phyloP scores from a whole-genome alignment of 2,797 vertebrate species.

The Hemitrygon akajei region DNA sequence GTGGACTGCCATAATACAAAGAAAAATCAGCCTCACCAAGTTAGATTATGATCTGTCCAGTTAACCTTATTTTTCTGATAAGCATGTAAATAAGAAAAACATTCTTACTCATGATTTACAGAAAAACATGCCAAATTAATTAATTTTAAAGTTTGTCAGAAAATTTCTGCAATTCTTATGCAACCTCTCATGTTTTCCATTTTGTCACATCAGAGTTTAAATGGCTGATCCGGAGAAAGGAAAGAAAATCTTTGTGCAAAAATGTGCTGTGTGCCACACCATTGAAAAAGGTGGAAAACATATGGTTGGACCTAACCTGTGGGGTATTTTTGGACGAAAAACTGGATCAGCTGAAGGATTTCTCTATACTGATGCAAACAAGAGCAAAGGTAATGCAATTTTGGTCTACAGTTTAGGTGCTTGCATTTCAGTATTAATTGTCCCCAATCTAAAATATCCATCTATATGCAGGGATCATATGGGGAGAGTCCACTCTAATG shows the following conservation, averaged over 20 bases:
- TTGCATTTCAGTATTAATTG: background rate
- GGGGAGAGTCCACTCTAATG: constrained; percentile 66
- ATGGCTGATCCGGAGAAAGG: constrained; percentile 67
- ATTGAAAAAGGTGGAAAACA: constrained; percentile 69
- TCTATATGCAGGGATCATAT: constrained; percentile 58
- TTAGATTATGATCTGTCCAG: background rate
- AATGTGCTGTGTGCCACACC: constrained; percentile 71
- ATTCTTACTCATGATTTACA: background rate
- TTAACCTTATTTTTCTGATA: background rate
- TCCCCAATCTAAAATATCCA: constrained; percentile 5
- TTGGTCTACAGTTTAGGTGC: background rate
- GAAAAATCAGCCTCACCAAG: background rate
- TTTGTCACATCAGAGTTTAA: constrained; percentile 39
- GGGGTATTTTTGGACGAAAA: constrained; percentile 65
- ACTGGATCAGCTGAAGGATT: constrained; percentile 66
- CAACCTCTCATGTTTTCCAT: background rate
- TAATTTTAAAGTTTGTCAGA: background rate
- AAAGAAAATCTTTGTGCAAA: constrained; percentile 70
- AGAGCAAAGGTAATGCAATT: constrained; percentile 66
- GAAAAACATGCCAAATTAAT: background rate
- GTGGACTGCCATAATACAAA: background rate
- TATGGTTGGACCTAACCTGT: constrained; percentile 70
- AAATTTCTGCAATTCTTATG: background rate
- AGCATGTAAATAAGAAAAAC: background rate
- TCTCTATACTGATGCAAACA: constrained; percentile 72